Conservation (phyloP, 2,113 vertebrate species). For the Dolichotis patagonum region DNA sequence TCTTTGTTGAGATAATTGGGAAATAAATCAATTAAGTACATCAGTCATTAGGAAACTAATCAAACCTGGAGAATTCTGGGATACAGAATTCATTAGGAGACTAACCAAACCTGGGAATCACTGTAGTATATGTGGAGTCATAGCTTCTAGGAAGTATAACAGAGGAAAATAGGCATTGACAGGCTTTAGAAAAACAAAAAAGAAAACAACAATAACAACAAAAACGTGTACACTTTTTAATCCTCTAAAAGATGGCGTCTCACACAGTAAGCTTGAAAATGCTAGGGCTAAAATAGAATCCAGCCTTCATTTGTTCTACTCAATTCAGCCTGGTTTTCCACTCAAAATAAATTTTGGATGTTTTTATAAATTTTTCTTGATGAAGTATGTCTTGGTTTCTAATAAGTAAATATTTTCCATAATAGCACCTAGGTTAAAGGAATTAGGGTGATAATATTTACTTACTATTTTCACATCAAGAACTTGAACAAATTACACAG, state of each 20-base stretch:
- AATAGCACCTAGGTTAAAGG: background rate
- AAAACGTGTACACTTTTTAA: background rate
- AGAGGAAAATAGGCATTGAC: background rate
- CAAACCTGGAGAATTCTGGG: too few species aligned
- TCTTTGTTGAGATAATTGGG: background rate
- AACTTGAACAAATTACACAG: background rate
- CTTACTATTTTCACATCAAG: background rate
- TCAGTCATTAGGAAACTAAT: background rate
- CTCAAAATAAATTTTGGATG: conserved; percentile 31
- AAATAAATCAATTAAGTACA: background rate
- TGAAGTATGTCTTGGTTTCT: background rate
- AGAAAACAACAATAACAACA: background rate
- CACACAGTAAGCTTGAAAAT: background rate
- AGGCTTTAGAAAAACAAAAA: background rate
- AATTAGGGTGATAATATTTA: background rate
- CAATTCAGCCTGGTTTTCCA: background rate
- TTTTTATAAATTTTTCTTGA: conserved; percentile 1
- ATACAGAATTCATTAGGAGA: too few species aligned
- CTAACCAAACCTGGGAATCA: background rate
- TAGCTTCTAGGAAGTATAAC: background rate
- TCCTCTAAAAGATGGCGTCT: background rate
- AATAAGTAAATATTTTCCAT: conserved; percentile 29
- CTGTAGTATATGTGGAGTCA: background rate
- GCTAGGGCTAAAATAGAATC: background rate
- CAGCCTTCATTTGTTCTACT: background rate